phyloP scores from a whole-genome alignment of 2,113 vertebrate genomes.

The Aptenodytes patagonicus region DNA sequence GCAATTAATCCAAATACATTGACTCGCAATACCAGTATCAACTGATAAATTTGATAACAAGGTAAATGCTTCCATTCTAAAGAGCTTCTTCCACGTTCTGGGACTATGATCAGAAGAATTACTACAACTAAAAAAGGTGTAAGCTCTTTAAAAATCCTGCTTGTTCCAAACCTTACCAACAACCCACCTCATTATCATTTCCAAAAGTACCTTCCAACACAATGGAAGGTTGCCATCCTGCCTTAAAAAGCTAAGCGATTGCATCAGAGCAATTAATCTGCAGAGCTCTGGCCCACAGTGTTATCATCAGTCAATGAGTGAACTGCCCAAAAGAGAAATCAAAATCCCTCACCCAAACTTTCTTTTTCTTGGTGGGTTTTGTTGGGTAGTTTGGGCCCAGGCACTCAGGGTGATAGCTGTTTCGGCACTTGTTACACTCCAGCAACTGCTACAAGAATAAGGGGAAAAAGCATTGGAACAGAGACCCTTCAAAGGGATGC shows the following conservation, averaged over 20 bases:
- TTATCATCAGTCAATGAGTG: accelerated
- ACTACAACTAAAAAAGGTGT: not conserved
- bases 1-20: not conserved
- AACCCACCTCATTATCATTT: not conserved
- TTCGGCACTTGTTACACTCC: conserved; percentile 99
- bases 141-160: not conserved
- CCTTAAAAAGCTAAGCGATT: not conserved
- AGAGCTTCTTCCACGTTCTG: not conserved
- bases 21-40: not conserved
- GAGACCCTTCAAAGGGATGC: not conserved
- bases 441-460: conserved; percentile 82
- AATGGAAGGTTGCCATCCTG: too few species aligned
- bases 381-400: conserved; percentile 98
- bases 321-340: not conserved
- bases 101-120: not conserved
- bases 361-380: conserved; percentile 97
- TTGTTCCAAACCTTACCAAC: not conserved
- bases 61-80: not conserved
- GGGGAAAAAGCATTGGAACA: not conserved
- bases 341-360: conserved; percentile 88
- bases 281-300: accelerated
- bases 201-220: not conserved
- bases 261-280: not conserved
- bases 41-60: not conserved
- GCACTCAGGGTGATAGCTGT: conserved; percentile 99